Conservation (phyloP, 2,797 vertebrate species). For the Zalophus californianus region DNA sequence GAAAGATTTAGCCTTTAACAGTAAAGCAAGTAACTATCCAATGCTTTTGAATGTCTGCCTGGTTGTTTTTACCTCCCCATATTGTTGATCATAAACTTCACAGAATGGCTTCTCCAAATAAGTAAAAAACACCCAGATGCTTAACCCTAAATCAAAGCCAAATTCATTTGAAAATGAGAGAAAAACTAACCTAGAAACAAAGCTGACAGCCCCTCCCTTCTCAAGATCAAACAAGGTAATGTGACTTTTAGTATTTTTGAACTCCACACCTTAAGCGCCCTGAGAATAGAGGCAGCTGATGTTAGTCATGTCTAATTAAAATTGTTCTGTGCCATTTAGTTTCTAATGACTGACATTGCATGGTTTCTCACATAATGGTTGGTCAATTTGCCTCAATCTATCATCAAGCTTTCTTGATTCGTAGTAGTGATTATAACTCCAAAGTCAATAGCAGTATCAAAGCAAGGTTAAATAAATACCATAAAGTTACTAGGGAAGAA, state of each 20-base stretch:
- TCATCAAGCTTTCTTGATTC: slow-evolving; percentile 82
- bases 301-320: slow-evolving; percentile 81
- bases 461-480: slow-evolving; percentile 85
- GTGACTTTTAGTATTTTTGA: slow-evolving; percentile 67
- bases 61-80: not conserved
- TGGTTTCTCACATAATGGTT: slow-evolving; percentile 60
- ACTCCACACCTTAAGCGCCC: slow-evolving; percentile 41
- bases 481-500: slow-evolving; percentile 75
- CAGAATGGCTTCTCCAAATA: slow-evolving; percentile 15
- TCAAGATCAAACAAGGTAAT: slow-evolving; percentile 60
- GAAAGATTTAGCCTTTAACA: not conserved
- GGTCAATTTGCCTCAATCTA: slow-evolving; percentile 80
- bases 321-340: slow-evolving; percentile 70
- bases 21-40: not conserved
- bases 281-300: slow-evolving; percentile 64
- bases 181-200: not conserved
- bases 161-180: slow-evolving; percentile 36
- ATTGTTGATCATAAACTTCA: not conserved
- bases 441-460: slow-evolving; percentile 81
- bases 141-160: slow-evolving; percentile 53
- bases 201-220: not conserved
- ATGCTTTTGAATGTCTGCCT: not conserved
- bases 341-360: slow-evolving; percentile 53
- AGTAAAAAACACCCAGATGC: slow-evolving; percentile 22
- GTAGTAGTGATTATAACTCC: slow-evolving; percentile 80